Conservation (phyloP, 2,888 invertebrate species). For the Drosophila rellima region DNA sequence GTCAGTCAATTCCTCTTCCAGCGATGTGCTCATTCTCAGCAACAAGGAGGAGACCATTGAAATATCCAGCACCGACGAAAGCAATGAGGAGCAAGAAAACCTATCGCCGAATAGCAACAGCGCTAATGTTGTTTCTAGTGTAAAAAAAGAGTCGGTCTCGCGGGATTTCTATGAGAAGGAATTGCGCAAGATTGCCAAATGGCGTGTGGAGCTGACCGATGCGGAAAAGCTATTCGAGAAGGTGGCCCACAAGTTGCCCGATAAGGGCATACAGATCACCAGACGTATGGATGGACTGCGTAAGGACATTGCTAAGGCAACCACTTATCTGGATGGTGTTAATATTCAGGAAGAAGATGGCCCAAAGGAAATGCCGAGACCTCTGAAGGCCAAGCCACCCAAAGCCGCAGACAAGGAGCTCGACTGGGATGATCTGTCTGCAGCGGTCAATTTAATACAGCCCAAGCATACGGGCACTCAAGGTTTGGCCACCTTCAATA, state of each 20-base stretch:
- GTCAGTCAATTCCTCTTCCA: conserved; percentile 52
- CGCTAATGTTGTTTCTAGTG: background rate
- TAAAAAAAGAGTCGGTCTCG: conserved; percentile 60
- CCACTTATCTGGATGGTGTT: conserved; percentile 87
- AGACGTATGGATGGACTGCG: conserved; percentile 86
- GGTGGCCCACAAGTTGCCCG: conserved; percentile 87
- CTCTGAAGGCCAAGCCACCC: conserved; percentile 11
- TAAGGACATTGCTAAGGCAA: conserved; percentile 86
- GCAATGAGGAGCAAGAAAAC: conserved; percentile 51
- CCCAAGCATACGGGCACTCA: conserved; percentile 83
- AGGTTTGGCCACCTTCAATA: conserved; percentile 90
- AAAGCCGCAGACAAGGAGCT: conserved; percentile 43
- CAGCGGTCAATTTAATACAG: conserved; percentile 81
- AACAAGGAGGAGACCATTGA: conserved; percentile 72
- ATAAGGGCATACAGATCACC: conserved; percentile 88
- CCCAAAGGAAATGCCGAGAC: background rate
- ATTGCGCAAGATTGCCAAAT: conserved; percentile 85
- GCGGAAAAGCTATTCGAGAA: conserved; percentile 76
- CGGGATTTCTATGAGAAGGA: conserved; percentile 85
- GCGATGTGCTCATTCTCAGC: conserved; percentile 76
- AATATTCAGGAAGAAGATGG: conserved; percentile 80
- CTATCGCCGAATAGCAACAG: background rate
- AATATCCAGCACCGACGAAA: conserved; percentile 62
- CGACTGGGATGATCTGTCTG: conserved; percentile 83
- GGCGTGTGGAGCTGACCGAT: conserved; percentile 86